Evolutionary conservation across 2,888 invertebrate species (phyloP).

Genomic region (Clivina fossor): DNA sequence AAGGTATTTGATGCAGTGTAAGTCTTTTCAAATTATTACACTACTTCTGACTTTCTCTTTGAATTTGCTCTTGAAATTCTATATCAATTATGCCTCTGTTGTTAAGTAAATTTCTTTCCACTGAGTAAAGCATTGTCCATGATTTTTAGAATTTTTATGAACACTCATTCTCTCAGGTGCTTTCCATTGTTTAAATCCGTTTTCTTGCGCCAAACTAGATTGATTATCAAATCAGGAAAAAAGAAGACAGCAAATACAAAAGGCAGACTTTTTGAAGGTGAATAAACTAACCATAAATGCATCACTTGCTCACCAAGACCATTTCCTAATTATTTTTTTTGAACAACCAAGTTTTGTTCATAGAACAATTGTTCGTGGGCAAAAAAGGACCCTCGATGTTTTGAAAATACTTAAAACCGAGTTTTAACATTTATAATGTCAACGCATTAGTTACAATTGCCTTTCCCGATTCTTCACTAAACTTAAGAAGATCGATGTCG

Average conservation of each 20-base stretch:
- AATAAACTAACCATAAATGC: no score
- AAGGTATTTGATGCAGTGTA: constrained; percentile 23
- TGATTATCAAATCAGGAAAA: constrained; percentile 9
- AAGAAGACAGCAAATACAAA: constrained; percentile 12
- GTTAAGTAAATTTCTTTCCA: constrained; percentile 9
- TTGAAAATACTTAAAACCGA: no score
- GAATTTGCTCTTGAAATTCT: not conserved
- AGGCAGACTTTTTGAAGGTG: constrained; percentile 2
- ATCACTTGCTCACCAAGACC: no score
- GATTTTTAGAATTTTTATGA: constrained; percentile 10
- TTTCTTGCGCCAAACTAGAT: constrained; percentile 8
- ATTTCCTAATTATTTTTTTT: no score
- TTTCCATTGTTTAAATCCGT: constrained; percentile 10
- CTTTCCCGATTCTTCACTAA: no score
- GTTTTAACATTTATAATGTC: no score
- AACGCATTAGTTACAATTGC: no score
- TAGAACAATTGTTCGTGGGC: no score
- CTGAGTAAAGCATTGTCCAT: constrained; percentile 3
- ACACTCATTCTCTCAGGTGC: not conserved
- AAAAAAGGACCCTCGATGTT: no score
- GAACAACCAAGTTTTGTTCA: no score
- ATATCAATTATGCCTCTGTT: constrained; percentile 16
- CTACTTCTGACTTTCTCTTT: constrained; percentile 9
- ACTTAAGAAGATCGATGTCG: no score
- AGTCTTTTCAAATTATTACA: constrained; percentile 14